A percentile compares a stretch with the other conserved stretches of the same genome.
These are phyloP conservation scores for Spodoptera frugiperda DNA, from an alignment of 1,140 invertebrate genomes.

Conservation along the genomic window DNA sequence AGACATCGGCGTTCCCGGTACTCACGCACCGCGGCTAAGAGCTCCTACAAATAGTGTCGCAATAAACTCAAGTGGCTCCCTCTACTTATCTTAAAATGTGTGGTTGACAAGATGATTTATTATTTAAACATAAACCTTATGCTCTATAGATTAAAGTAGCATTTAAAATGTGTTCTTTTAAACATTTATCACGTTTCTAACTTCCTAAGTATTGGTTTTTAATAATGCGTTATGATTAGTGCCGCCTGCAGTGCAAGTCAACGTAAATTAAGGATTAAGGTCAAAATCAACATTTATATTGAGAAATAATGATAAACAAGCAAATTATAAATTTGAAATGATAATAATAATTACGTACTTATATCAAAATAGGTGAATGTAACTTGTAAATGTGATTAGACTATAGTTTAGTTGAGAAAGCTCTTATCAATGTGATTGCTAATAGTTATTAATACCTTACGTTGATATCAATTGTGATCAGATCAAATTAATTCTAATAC, in stretches of 20 bases:
- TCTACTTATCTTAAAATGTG: too few relatives aligned
- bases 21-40: too few relatives aligned
- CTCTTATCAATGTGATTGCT: neutral
- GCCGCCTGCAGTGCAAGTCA: neutral
- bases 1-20: too few relatives aligned
- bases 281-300: neutral
- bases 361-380: slow-evolving; percentile 23
- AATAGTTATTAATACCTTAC: slow-evolving; percentile 8
- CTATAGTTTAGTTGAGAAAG: neutral
- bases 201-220: too few relatives aligned
- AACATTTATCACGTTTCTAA: too few relatives aligned
- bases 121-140: too few relatives aligned
- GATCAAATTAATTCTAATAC: slow-evolving; percentile 23
- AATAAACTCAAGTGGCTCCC: too few relatives aligned
- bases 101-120: too few relatives aligned
- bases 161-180: too few relatives aligned
- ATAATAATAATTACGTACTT: slow-evolving; percentile 25
- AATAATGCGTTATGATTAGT: too few relatives aligned
- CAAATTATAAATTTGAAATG: neutral
- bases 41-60: too few relatives aligned
- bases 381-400: neutral
- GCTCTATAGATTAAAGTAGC: too few relatives aligned
- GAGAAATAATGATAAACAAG: neutral
- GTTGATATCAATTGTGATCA: slow-evolving; percentile 22
- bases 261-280: neutral